Conservation (phyloP, 2,113 vertebrate species). For the Chloroceryle aenea region DNA sequence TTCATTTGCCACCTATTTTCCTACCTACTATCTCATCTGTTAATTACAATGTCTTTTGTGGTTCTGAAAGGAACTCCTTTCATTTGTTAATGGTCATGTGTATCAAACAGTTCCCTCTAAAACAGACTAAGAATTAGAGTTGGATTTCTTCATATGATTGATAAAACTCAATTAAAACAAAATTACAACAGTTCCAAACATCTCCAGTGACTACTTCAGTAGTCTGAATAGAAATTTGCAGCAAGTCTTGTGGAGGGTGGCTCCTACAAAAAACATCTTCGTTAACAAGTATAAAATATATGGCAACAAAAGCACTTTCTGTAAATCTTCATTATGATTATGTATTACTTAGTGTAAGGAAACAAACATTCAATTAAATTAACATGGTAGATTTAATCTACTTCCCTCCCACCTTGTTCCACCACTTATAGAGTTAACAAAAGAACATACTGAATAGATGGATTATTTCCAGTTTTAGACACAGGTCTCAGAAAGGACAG, state of each 20-base stretch:
- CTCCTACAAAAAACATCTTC: not conserved
- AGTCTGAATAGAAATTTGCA: not conserved
- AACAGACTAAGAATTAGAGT: not conserved
- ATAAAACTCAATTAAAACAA: not conserved
- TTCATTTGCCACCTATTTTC: not conserved
- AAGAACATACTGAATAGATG: not conserved
- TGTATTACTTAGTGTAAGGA: not conserved
- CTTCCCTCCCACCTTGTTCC: not conserved
- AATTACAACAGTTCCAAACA: not conserved
- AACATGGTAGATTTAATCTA: not conserved
- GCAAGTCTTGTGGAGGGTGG: not conserved
- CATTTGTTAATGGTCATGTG: not conserved
- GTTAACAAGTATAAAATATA: not conserved
- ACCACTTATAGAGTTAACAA: not conserved
- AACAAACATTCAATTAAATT: not conserved
- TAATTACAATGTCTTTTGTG: not conserved
- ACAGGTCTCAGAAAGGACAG: slow-evolving; percentile 13
- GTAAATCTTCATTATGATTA: not conserved
- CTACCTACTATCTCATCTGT: not conserved
- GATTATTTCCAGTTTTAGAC: slow-evolving; percentile 1
- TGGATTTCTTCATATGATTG: not conserved
- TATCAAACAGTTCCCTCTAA: not conserved
- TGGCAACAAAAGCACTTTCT: not conserved
- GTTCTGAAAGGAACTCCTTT: slow-evolving; percentile 3
- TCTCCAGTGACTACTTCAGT: not conserved